phyloP scores from a whole-genome alignment of 2,113 vertebrate genomes.

The Callionymus lyra region DNA sequence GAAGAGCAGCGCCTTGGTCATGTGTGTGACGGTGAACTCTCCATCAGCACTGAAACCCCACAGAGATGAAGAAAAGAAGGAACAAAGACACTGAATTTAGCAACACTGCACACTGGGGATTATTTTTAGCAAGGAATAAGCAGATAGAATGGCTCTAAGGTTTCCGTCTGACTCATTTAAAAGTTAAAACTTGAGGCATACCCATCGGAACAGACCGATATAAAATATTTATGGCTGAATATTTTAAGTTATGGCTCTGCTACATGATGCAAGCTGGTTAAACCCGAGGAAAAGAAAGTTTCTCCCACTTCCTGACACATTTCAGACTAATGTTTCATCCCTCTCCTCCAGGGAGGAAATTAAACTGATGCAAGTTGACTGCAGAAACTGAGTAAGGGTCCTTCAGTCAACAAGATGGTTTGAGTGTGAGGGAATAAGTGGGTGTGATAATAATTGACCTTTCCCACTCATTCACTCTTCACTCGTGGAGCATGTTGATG shows the following conservation, averaged over 20 bases:
- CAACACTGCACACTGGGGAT: too few relatives aligned
- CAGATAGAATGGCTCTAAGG: neutral
- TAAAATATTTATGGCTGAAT: conserved; percentile 32
- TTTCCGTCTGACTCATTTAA: conserved; percentile 15
- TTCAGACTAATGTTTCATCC: conserved; percentile 11
- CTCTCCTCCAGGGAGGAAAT: conserved; percentile 9
- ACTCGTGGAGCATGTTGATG: too few relatives aligned
- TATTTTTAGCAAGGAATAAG: neutral
- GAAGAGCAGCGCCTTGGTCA: conserved; percentile 84
- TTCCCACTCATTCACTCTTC: too few relatives aligned
- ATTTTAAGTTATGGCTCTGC: neutral
- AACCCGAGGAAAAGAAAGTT: conserved; percentile 16
- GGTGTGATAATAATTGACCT: too few relatives aligned
- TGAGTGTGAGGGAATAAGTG: neutral
- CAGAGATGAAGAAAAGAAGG: neutral
- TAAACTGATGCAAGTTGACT: conserved; percentile 19
- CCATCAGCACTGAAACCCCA: conserved; percentile 74
- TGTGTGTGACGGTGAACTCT: conserved; percentile 87
- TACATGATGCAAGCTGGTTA: conserved; percentile 24
- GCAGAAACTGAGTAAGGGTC: conserved; percentile 5
- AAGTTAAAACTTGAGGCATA: conserved; percentile 17
- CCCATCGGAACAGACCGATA: neutral
- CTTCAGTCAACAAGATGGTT: conserved; percentile 22
- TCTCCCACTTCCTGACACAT: conserved; percentile 13
- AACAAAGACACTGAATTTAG: neutral